phyloP scores from a whole-genome alignment of 2,113 vertebrate genomes.

The Misgurnus mizolepis region DNA sequence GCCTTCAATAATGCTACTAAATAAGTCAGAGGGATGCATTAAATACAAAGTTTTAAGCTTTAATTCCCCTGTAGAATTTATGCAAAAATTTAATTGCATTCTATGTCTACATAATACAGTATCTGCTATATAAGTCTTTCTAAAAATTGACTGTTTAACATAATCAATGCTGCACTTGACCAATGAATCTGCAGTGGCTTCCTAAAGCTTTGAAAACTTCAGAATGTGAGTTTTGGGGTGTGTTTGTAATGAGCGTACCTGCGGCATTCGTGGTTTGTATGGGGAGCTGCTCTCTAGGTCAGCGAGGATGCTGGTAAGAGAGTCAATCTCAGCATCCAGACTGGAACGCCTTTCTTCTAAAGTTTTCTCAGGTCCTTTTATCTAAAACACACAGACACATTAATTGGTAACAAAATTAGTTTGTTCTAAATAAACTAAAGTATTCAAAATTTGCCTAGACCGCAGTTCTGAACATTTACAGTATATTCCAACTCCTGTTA shows the following conservation, averaged over 20 bases:
- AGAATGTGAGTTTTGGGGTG: neutral
- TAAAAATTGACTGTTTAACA: too few species aligned
- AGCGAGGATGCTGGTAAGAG: conserved; percentile 92
- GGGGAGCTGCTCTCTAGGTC: conserved; percentile 98
- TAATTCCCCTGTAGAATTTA: neutral
- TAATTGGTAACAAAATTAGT: neutral
- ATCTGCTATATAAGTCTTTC: too few species aligned
- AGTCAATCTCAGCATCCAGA: conserved; percentile 96
- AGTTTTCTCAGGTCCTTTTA: conserved; percentile 86
- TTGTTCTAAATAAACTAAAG: conserved; percentile 8
- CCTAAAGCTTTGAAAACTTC: neutral
- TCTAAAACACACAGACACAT: conserved; percentile 53
- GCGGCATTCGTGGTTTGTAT: conserved; percentile 85
- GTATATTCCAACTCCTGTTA: too few species aligned
- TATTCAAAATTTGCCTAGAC: too few species aligned
- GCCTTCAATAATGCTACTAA: neutral
- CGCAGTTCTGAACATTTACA: too few species aligned
- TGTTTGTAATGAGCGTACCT: conserved; percentile 69
- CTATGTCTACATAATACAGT: too few species aligned
- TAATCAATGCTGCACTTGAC: too few species aligned
- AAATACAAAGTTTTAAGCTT: neutral
- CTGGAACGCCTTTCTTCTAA: conserved; percentile 92
- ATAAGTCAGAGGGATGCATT: neutral
- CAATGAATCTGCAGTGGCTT: neutral
- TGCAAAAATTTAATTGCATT: too few species aligned